A percentile compares a stretch with the other conserved stretches of the same genome.
phyloP scores from a whole-genome alignment of 2,888 invertebrate species.

The Polyploca ridens region DNA sequence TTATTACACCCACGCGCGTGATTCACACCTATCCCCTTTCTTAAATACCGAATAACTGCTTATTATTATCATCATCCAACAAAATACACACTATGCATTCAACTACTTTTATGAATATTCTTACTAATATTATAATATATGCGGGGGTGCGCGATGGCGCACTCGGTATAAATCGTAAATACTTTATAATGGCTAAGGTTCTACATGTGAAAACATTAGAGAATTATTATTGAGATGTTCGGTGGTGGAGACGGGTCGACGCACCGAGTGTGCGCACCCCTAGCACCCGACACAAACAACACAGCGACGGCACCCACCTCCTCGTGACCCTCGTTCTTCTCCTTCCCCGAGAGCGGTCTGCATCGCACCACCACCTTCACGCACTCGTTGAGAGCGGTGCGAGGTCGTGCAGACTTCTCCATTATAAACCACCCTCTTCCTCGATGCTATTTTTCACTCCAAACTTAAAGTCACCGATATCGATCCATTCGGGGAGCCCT shows the following conservation, averaged over 20 bases:
- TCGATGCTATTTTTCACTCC: conserved; percentile 52
- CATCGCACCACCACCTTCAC: conserved; percentile 99
- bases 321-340: conserved; percentile 89
- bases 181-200: conserved; percentile 12
- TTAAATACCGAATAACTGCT: conserved; percentile 16
- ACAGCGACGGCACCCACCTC: conserved; percentile 71
- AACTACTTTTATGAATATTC: background rate
- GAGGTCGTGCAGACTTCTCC: conserved; percentile 80
- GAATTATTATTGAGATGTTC: conserved; percentile 26
- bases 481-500: conserved; percentile 79
- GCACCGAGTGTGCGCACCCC: conserved; percentile 58
- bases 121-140: background rate
- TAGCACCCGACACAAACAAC: conserved; percentile 39
- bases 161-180: background rate
- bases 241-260: conserved; percentile 38
- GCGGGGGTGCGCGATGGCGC: background rate
- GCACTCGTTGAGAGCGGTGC: conserved; percentile 89
- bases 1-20: conserved; percentile 29
- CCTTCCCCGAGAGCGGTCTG: conserved; percentile 96
- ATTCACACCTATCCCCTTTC: conserved; percentile 29
- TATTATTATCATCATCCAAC: background rate
- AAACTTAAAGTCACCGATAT: conserved; percentile 75
- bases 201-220: conserved; percentile 14
- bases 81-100: background rate
- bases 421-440: conserved; percentile 63